Evolutionary conservation across 2,888 invertebrate species (phyloP).

Genomic region (Heteromyza rotundicornis): DNA sequence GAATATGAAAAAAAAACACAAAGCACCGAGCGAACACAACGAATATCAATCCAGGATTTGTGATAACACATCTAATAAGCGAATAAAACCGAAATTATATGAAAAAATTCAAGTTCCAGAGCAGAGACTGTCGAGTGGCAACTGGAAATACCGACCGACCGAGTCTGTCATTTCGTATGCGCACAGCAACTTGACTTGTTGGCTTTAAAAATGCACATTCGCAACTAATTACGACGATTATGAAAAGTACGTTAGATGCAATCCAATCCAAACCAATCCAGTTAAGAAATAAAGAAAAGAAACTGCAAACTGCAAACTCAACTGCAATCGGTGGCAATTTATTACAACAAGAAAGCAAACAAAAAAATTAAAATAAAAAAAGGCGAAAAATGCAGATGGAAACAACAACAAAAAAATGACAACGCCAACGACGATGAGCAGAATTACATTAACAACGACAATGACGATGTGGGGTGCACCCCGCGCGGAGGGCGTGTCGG

Average conservation of each 20-base stretch:
- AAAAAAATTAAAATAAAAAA: not conserved
- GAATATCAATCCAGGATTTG: not conserved
- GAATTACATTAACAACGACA: no score
- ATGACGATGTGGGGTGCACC: no score
- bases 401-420: not conserved
- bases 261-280: constrained; percentile 1
- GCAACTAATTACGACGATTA: constrained; percentile 13
- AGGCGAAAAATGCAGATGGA: not conserved
- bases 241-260: not conserved
- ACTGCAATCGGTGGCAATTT: not conserved
- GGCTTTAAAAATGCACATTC: constrained; percentile 10
- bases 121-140: no score
- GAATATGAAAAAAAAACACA: not conserved
- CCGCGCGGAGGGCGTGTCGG: not conserved
- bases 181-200: not conserved
- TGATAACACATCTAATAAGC: not conserved
- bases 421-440: not conserved
- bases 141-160: no score
- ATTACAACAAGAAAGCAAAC: not conserved
- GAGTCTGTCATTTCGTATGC: no score
- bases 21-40: no score
- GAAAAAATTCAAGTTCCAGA: no score
- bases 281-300: not conserved
- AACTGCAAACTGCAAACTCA: not conserved
- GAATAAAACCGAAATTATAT: no score